A percentile compares a stretch with the other conserved stretches of the same genome.
Conservation (phyloP, 2,888 invertebrate species). For the Cyaniris semiargus region DNA sequence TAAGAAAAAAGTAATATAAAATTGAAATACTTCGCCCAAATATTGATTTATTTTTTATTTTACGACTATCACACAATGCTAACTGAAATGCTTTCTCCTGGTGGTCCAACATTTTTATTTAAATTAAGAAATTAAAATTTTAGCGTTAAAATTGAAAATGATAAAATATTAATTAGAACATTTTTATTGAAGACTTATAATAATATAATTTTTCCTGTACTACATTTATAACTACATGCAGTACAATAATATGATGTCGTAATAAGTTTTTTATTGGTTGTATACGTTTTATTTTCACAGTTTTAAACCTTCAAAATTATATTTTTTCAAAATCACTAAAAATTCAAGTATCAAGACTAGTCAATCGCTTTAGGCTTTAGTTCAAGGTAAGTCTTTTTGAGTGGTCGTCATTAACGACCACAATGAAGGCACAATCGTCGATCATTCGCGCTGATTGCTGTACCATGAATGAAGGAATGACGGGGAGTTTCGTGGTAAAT, state of each 20-base stretch:
- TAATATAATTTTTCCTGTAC: too few relatives aligned
- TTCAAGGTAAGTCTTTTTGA: slow-evolving; percentile 57
- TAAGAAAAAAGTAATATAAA: background rate
- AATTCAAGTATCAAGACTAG: slow-evolving; percentile 51
- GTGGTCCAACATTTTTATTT: background rate
- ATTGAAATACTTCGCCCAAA: background rate
- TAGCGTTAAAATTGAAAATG: background rate
- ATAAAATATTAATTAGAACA: too few relatives aligned
- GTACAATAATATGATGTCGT: too few relatives aligned
- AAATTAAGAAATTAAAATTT: background rate
- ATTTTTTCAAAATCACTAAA: background rate
- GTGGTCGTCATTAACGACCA: slow-evolving; percentile 44
- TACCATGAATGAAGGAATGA: slow-evolving; percentile 25
- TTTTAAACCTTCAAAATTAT: too few relatives aligned
- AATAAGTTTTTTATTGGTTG: too few relatives aligned
- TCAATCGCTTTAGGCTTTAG: slow-evolving; percentile 57
- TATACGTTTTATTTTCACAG: too few relatives aligned
- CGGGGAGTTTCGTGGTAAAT: slow-evolving; percentile 3
- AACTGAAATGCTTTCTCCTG: background rate
- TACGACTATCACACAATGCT: background rate
- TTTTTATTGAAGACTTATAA: too few relatives aligned
- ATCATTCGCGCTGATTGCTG: slow-evolving; percentile 30
- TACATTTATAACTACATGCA: too few relatives aligned
- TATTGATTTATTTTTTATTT: too few relatives aligned
- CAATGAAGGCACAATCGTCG: slow-evolving; percentile 37